Evolutionary conservation across 2,113 vertebrate genomes (phyloP), one percentile per base, ranked within the genome.

Genomic region (Aramus guarauna): DNA sequence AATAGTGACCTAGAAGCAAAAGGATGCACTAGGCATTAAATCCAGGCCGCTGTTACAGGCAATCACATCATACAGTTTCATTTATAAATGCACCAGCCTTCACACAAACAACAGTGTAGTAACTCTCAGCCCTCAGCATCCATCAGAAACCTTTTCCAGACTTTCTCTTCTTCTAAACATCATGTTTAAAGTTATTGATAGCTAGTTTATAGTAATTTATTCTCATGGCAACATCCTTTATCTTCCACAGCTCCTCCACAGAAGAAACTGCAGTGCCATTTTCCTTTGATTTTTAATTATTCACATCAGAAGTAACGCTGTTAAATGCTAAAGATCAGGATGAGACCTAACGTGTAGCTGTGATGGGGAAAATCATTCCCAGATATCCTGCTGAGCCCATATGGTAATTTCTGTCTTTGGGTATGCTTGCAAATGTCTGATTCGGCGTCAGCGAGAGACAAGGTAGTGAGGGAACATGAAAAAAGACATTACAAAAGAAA

Each of bases 281-380:
- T 93, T 45, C 62, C 53, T 93, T 96, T 84, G 53, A 64, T 93
- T 88, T 88, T 82, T 88, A 94, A 95, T 86, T 84, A 90, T 86
- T 88, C 76, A 84, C 47, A 50, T 83, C 59, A 94, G 79, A 95
- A 94, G 84, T 71, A 86, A 88, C 53, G 55, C 34, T 58, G 41
- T 67, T 89, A 80, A 87, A 62, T 91, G 59, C 60, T 87, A 84
- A 89, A 91, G 66, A 94, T 63, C 22, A 77, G 55, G 63, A 91
- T 84, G 63, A 92, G 60, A 67, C 23, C 56, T 86, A 84, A 74
- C 71, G 20, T 45, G 73, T 63, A 78, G 22, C 12, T 88, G 30
- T 88, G 85, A 82, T 34, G 41, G 60, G 29, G 64, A 41, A 95
- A 94, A 92, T 89, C 9, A 84, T 91, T 84, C 64, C 64, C 22